Evolutionary conservation across 2,888 invertebrate genomes (phyloP).

Genomic region (Thera obeliscata): DNA sequence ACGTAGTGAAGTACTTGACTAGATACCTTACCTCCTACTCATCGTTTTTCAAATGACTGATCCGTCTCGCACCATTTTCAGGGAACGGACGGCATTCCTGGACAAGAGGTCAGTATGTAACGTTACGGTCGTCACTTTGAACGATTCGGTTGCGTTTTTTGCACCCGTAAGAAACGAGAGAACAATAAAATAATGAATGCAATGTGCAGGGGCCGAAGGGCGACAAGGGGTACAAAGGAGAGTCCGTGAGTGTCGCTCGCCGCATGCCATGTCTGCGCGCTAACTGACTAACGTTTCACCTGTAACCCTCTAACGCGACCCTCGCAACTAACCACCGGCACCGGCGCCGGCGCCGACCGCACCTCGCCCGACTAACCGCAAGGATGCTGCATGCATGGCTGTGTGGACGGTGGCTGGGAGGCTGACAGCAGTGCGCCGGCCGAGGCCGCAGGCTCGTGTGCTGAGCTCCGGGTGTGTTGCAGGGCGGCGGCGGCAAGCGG

Average conservation of each 20-base stretch:
- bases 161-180: background rate
- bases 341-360: slow-evolving; percentile 6
- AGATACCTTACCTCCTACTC: background rate
- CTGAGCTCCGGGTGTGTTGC: slow-evolving; percentile 45
- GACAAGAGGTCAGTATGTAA: slow-evolving; percentile 89
- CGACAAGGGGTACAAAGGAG: slow-evolving; percentile 94
- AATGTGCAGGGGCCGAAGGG: slow-evolving; percentile 92
- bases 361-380: slow-evolving; percentile 4
- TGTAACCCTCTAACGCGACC: slow-evolving; percentile 38
- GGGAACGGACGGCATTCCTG: slow-evolving; percentile 97
- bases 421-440: no score
- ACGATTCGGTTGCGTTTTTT: background rate
- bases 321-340: slow-evolving; percentile 2
- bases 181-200: slow-evolving; percentile 56
- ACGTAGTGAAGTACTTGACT: background rate
- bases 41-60: background rate
- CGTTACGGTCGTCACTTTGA: slow-evolving; percentile 11
- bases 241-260: slow-evolving; percentile 86
- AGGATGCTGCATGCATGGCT: slow-evolving; percentile 10
- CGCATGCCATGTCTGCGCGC: slow-evolving; percentile 38
- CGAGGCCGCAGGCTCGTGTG: no score
- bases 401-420: slow-evolving; percentile 28
- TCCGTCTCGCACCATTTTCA: slow-evolving; percentile 74
- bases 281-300: slow-evolving; percentile 40
- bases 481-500: slow-evolving; percentile 95